Evolutionary conservation across 1,140 invertebrate species (phyloP).

Genomic region (Nymphalis io): DNA sequence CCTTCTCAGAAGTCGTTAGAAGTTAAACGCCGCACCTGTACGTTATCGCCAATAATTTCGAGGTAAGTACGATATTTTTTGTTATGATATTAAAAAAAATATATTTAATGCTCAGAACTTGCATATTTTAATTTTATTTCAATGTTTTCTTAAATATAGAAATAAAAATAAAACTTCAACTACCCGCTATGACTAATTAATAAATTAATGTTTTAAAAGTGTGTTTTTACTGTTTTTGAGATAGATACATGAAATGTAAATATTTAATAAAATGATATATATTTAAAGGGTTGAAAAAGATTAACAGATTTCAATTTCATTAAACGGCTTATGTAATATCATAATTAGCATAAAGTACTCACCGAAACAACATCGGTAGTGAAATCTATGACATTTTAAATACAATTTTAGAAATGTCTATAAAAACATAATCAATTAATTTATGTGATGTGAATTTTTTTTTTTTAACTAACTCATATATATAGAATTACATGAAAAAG

Average conservation of each 20-base stretch:
- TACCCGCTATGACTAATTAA: background rate
- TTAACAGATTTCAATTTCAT: background rate
- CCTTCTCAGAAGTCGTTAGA: constrained; percentile 28
- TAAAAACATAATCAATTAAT: background rate
- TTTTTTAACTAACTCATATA: background rate
- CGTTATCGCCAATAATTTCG: constrained; percentile 46
- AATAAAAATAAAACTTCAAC: background rate
- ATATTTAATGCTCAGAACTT: constrained; percentile 6
- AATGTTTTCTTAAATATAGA: background rate
- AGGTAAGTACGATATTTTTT: constrained; percentile 61
- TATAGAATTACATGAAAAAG: background rate
- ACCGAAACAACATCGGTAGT: background rate
- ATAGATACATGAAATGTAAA: background rate
- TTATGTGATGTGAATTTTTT: no score
- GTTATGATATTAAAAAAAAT: constrained; percentile 36
- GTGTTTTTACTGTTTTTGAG: background rate
- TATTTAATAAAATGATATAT: background rate
- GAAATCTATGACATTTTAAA: background rate
- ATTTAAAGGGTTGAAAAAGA: background rate
- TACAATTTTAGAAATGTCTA: background rate
- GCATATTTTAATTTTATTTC: no score
- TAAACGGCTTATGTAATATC: constrained; percentile 14
- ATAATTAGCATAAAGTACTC: background rate
- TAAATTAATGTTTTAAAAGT: background rate
- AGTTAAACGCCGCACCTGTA: constrained; percentile 45